phyloP scores from a whole-genome alignment of 23 tunicate species.

The Styela plicata region DNA sequence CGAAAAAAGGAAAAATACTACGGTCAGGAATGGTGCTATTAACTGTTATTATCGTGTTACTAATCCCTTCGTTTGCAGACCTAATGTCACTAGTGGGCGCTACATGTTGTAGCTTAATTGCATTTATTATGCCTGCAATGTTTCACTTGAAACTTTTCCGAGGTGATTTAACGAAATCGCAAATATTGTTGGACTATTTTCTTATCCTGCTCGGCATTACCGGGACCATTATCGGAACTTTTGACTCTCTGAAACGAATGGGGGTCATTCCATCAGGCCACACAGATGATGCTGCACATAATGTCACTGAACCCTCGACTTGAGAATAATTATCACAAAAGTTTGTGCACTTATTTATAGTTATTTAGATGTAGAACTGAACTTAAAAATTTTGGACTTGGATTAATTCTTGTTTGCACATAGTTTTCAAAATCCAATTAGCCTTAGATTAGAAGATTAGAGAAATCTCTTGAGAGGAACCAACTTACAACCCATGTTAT shows the following conservation, averaged over 20 bases:
- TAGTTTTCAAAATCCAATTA: too few relatives aligned
- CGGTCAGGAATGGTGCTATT: slow-evolving; percentile 76
- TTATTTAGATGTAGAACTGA: too few relatives aligned
- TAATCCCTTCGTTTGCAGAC: slow-evolving; percentile 93
- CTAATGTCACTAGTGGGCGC: slow-evolving; percentile 94
- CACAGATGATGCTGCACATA: neutral
- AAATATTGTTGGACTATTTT: slow-evolving; percentile 49
- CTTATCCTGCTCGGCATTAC: slow-evolving; percentile 55
- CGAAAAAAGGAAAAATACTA: slow-evolving; percentile 32
- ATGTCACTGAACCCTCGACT: neutral
- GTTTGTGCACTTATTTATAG: too few relatives aligned
- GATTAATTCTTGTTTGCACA: too few relatives aligned
- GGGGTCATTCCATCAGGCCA: slow-evolving; percentile 33
- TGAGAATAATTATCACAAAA: too few relatives aligned
- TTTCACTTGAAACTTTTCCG: slow-evolving; percentile 83
- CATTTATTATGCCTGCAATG: slow-evolving; percentile 87
- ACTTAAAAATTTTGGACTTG: too few relatives aligned
- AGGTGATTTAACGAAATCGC: slow-evolving; percentile 34
- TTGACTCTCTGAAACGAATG: slow-evolving; percentile 64
- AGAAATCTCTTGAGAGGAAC: too few relatives aligned
- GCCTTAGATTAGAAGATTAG: too few relatives aligned
- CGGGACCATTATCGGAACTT: slow-evolving; percentile 69
- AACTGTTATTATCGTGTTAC: slow-evolving; percentile 64
- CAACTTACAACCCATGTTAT: too few relatives aligned
- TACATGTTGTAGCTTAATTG: slow-evolving; percentile 75